Conservation (phyloP, 1,140 invertebrate species). For the Marisa cornuarietis region DNA sequence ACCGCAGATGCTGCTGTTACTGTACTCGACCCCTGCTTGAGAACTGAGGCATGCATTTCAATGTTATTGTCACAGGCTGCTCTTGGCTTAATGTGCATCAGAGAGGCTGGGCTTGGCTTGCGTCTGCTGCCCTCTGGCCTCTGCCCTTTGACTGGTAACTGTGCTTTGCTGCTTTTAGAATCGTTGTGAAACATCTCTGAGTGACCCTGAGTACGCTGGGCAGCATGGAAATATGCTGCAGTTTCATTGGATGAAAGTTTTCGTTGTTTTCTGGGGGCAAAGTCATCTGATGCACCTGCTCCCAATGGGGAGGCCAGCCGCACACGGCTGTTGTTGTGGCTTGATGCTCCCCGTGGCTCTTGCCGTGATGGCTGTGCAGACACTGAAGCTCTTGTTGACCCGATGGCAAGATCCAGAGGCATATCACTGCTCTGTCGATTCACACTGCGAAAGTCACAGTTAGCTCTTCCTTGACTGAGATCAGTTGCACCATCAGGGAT, state of each 20-base stretch:
- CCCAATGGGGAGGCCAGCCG: not conserved
- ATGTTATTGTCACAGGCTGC: not conserved
- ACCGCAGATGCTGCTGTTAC: too few species aligned
- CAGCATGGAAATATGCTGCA: conserved; percentile 4
- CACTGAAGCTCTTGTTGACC: not conserved
- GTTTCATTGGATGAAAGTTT: not conserved
- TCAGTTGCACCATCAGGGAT: not conserved
- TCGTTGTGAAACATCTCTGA: too few species aligned
- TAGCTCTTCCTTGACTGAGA: not conserved
- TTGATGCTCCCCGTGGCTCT: not conserved
- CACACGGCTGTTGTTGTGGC: too few species aligned
- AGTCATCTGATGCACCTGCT: not conserved
- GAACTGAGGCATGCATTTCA: too few species aligned
- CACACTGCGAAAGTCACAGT: conserved; percentile 1
- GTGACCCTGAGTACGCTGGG: not conserved
- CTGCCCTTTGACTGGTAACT: not conserved
- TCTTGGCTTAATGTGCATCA: conserved; percentile 21
- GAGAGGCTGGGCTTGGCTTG: conserved; percentile 11
- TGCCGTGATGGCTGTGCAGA: not conserved
- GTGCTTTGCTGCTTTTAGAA: too few species aligned
- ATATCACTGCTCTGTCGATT: not conserved
- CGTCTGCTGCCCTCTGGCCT: conserved; percentile 12
- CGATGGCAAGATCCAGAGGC: conserved; percentile 17
- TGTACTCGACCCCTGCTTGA: too few species aligned
- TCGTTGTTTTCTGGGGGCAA: not conserved